Evolutionary conservation across 2,113 vertebrate genomes (phyloP).

Genomic region (Aphelocoma coerulescens): DNA sequence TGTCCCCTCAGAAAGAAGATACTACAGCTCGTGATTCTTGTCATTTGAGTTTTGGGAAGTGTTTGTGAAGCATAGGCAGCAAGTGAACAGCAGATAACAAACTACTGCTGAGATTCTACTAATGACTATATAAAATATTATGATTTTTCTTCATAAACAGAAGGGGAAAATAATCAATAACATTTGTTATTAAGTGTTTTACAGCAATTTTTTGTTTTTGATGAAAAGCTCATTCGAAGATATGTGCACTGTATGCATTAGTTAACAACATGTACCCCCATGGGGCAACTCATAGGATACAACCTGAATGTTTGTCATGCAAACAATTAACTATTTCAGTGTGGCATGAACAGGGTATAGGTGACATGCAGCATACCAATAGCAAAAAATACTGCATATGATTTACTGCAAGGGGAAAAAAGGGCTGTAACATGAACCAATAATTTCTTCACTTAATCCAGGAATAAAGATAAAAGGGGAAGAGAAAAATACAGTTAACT

Average conservation of each 20-base stretch:
- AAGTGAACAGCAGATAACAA: neutral
- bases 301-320: neutral
- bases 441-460: conserved; percentile 41
- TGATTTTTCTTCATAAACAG: neutral
- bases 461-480: conserved; percentile 25
- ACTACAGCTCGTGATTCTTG: neutral
- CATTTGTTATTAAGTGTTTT: neutral
- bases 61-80: neutral
- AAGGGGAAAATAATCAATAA: neutral
- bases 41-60: neutral
- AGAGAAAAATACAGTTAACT: conserved; percentile 18
- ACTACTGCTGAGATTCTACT: neutral
- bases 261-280: neutral
- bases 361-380: neutral
- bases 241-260: neutral
- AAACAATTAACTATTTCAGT: neutral
- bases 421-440: neutral
- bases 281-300: neutral
- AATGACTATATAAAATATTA: neutral
- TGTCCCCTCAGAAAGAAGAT: neutral
- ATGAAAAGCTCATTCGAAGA: neutral
- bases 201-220: neutral
- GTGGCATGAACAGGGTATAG: neutral
- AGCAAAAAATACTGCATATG: neutral
- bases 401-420: neutral